Conservation (phyloP, 37 sponge, comb jelly and placozoan species). For the Cladorhizidae sp. region DNA sequence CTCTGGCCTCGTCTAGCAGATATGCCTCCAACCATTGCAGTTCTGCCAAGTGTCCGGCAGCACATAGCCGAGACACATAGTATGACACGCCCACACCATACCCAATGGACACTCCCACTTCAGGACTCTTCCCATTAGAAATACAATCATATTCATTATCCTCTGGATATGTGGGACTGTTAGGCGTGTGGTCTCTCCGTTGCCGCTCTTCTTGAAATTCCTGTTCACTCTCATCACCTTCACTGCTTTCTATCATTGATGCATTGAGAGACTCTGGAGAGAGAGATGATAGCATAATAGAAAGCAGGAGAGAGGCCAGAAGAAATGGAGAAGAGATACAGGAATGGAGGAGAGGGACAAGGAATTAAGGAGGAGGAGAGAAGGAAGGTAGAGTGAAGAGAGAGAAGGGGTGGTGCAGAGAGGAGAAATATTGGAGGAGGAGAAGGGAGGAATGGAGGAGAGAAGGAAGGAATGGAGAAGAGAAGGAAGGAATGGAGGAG, state of each 20-base stretch:
- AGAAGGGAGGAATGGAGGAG: background rate
- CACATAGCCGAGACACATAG: slow-evolving; percentile 15
- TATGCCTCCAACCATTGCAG: slow-evolving; percentile 79
- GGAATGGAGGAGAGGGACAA: no score
- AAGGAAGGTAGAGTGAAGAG: background rate
- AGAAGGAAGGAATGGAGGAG: background rate
- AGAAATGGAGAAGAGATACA: no score
- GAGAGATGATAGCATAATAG: no score
- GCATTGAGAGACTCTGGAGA: slow-evolving; percentile 19
- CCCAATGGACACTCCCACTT: background rate
- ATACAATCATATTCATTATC: no score
- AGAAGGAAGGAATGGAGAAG: background rate
- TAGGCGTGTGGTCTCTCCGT: no score
- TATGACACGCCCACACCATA: slow-evolving; percentile 2
- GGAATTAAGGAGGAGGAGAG: background rate
- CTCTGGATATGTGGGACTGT: no score
- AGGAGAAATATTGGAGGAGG: background rate
- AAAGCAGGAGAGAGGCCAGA: no score
- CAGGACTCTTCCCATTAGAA: background rate
- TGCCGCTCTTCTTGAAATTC: no score
- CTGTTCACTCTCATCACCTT: background rate
- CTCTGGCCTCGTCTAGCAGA: slow-evolving; percentile 75
- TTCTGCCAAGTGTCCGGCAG: slow-evolving; percentile 34
- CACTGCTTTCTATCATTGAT: slow-evolving; percentile 3
- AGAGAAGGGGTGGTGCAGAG: no score